phyloP scores from a whole-genome alignment of 2,797 vertebrate species.

The Galago senegalensis region DNA sequence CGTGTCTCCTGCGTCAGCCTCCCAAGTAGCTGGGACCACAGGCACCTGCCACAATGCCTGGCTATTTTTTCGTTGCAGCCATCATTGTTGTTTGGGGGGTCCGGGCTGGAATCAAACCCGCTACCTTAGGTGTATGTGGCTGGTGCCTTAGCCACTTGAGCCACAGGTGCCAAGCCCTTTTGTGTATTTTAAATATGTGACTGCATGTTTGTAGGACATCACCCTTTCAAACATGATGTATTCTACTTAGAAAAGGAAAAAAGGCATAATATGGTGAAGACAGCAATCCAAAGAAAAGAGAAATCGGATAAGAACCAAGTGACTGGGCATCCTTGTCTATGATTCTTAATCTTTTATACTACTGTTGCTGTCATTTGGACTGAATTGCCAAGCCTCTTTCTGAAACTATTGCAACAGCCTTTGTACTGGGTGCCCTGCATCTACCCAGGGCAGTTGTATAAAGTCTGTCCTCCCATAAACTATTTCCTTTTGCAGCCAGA shows the following conservation, averaged over 20 bases:
- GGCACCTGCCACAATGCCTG: no score
- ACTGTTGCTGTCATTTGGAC: not conserved
- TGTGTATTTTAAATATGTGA: not conserved
- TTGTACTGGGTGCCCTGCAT: not conserved
- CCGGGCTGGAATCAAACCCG: no score
- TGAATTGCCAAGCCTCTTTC: not conserved
- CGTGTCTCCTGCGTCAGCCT: no score
- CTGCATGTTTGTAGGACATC: not conserved
- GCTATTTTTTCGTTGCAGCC: no score
- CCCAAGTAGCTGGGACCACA: no score
- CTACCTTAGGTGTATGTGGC: no score
- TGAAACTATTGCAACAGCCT: not conserved
- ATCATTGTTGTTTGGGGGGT: no score
- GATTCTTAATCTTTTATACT: not conserved
- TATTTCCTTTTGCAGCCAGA: not conserved
- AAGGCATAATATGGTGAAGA: not conserved
- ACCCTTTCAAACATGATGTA: not conserved
- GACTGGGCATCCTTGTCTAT: not conserved
- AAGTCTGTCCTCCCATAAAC: not conserved
- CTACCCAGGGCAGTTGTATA: not conserved
- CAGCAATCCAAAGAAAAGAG: not conserved
- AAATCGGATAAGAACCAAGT: conserved; percentile 26
- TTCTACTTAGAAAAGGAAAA: not conserved
- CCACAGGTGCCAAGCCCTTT: no score
- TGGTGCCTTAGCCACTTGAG: no score